A percentile compares a stretch with the other conserved stretches of the same genome.
Evolutionary conservation across 2,797 vertebrate genomes (phyloP).

Genomic region (Tapirus indicus): DNA sequence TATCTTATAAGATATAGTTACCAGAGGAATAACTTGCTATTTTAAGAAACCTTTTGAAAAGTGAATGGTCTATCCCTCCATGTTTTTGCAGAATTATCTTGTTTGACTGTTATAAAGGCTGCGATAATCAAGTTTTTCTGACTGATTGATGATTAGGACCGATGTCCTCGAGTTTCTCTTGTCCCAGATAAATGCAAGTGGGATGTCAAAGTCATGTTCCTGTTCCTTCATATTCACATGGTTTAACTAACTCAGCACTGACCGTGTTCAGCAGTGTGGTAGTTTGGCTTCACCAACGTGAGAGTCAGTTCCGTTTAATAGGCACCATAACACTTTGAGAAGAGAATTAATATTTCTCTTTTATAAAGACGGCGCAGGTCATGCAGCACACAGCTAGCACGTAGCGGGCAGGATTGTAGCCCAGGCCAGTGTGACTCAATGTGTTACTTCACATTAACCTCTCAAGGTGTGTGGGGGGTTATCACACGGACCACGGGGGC

Average conservation of each 20-base stretch:
- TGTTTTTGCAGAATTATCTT: background rate
- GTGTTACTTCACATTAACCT: background rate
- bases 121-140: background rate
- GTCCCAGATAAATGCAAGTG: background rate
- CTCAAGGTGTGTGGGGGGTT: background rate
- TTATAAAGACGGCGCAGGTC: background rate
- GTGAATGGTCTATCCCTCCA: background rate
- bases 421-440: background rate
- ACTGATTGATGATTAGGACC: background rate
- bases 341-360: background rate
- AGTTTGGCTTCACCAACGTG: background rate
- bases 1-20: background rate
- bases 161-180: background rate
- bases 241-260: background rate
- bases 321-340: background rate
- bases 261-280: background rate
- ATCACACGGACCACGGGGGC: background rate
- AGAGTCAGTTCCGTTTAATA: background rate
- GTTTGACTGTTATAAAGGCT: background rate
- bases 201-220: background rate
- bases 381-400: background rate
- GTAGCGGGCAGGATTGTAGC: background rate
- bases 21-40: background rate
- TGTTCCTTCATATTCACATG: background rate
- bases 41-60: background rate